Evolutionary conservation across 2,113 vertebrate genomes (phyloP).

Genomic region (Todiramphus chloris): DNA sequence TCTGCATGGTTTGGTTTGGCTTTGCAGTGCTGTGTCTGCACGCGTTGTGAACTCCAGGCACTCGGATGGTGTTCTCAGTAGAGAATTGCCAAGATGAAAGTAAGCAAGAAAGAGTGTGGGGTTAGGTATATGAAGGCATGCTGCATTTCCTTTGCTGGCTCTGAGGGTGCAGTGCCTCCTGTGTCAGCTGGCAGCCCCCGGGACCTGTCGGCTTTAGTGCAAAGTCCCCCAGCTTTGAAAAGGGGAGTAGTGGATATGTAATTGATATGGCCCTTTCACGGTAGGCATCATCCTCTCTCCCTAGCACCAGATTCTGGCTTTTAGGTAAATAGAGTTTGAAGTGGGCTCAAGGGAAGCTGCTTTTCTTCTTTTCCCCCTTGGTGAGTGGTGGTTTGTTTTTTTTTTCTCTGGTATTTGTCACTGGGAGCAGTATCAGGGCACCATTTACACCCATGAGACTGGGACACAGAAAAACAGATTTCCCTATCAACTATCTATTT

Average conservation of each 20-base stretch:
- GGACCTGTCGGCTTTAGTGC: background rate
- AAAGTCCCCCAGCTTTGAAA: background rate
- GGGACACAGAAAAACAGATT: background rate
- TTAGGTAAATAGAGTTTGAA: background rate
- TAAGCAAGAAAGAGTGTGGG: background rate
- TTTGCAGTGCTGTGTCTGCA: slow-evolving; percentile 25
- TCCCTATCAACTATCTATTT: background rate
- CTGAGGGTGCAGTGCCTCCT: background rate
- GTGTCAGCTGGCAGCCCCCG: background rate
- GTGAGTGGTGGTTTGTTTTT: background rate
- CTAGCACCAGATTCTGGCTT: background rate
- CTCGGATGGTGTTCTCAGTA: background rate
- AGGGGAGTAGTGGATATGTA: background rate
- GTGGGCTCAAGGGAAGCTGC: background rate
- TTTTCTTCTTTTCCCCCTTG: background rate
- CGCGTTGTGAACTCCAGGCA: background rate
- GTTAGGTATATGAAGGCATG: background rate
- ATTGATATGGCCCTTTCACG: background rate
- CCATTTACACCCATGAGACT: background rate
- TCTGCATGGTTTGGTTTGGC: slow-evolving; percentile 18
- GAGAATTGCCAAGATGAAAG: background rate
- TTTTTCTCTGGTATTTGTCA: background rate
- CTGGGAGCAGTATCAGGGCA: background rate
- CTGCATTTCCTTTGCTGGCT: background rate
- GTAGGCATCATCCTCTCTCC: background rate